Evolutionary conservation across 2,888 invertebrate genomes (phyloP).

Genomic region (Ernsta delagoae): DNA sequence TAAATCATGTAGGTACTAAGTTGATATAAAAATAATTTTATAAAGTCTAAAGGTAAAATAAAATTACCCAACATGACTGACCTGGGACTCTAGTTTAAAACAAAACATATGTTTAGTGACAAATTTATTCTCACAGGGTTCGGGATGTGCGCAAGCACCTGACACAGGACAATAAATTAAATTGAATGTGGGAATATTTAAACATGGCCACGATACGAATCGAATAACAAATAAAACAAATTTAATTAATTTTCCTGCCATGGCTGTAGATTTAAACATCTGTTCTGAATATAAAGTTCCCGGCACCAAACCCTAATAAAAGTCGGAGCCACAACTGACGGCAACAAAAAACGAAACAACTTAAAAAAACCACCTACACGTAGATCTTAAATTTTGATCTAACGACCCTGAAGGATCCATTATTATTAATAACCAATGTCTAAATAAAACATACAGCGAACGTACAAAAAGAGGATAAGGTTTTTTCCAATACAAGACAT

Average conservation of each 20-base stretch:
- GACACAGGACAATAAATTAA: constrained; percentile 41
- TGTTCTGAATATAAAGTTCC: constrained; percentile 81
- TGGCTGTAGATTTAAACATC: constrained; percentile 73
- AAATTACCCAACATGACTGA: background rate
- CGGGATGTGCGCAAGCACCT: constrained; percentile 18
- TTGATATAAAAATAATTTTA: background rate
- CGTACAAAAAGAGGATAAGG: constrained; percentile 65
- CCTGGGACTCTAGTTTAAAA: background rate
- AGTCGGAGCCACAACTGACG: constrained; percentile 69
- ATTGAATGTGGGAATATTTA: constrained; percentile 68
- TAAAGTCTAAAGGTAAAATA: no score
- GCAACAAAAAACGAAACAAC: constrained; percentile 63
- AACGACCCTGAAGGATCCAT: constrained; percentile 76
- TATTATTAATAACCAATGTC: constrained; percentile 83
- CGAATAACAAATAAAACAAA: constrained; percentile 74
- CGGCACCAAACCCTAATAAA: constrained; percentile 70
- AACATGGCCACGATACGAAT: constrained; percentile 71
- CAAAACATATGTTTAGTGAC: constrained; percentile 10
- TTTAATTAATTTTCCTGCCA: constrained; percentile 78
- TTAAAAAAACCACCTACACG: constrained; percentile 69
- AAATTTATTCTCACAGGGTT: constrained; percentile 21
- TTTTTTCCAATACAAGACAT: constrained; percentile 76
- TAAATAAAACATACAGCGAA: constrained; percentile 77
- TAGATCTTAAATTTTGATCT: constrained; percentile 80
- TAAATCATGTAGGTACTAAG: background rate